Conservation (phyloP, 1,140 invertebrate species). For the Periplaneta americana region DNA sequence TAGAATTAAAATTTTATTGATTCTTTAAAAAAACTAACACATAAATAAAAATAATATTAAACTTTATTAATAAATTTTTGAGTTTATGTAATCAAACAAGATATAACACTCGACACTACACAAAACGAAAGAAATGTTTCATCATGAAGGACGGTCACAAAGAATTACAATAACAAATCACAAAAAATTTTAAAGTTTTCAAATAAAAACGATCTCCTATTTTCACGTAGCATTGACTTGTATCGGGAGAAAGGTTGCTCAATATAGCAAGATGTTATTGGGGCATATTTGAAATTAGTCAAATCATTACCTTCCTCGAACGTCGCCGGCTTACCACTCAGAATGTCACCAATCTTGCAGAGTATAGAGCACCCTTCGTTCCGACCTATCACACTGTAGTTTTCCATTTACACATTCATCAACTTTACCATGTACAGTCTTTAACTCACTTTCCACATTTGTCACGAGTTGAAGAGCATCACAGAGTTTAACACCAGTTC, state of each 20-base stretch:
- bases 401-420: background rate
- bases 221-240: background rate
- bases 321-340: too few species aligned
- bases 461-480: background rate
- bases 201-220: background rate
- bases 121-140: background rate
- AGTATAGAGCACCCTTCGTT: background rate
- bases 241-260: too few species aligned
- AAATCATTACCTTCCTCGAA: constrained; percentile 1
- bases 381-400: background rate
- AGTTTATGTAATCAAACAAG: too few species aligned
- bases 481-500: background rate
- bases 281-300: constrained; percentile 1
- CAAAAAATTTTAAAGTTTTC: too few species aligned
- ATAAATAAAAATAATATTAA: too few species aligned
- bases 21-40: too few species aligned
- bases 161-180: background rate
- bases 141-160: background rate
- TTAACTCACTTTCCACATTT: too few species aligned
- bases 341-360: too few species aligned
- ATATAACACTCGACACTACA: too few species aligned
- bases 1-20: too few species aligned
- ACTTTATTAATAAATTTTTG: too few species aligned
- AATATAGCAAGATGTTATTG: background rate
- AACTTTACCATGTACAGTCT: background rate